Base-by-base conservation (phyloP, 2,113 vertebrate species). In the Otis tarda region DNA sequence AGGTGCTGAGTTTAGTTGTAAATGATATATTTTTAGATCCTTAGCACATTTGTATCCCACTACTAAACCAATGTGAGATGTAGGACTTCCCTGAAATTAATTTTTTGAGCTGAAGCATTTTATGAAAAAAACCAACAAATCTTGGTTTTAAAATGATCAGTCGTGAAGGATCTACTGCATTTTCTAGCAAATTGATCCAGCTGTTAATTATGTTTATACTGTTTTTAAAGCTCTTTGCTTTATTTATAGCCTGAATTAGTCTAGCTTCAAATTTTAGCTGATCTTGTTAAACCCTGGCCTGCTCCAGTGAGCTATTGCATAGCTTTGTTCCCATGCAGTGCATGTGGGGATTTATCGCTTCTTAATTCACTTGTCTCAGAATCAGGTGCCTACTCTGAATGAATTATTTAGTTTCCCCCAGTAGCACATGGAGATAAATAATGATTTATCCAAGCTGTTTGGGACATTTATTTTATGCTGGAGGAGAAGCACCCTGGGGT, bases 311-410 rank as follows among this genome's bases (percentile, higher is more conserved):
- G n/a, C 45, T 91, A 61, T 63, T 67, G 22, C 37, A 28, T 18
- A 78, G 41, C 43, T 84, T 87, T 81, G 47, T 15, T 93, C 41
- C 28, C 10, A 71, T 50, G 74, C 19, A 63, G 45, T 39, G 47
- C n/a, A 63, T 67, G 35, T 41, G 25, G 45, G 43, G 41, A 96
- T 89, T 91, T 81, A 63, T 89, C 60, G 91, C 60, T 83, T 83
- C 77, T 88, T 88, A 83, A 96, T 89, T 90, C n/a, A 65, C 71
- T 89, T 91, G 73, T 75, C 81, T 93, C 77, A 67, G 81, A 89
- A 94, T 78, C 80, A 94, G 84, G n/a, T 94, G 52, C 47, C 77
- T 70, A 65, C 68, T 67, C 89, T 81, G 64, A 93, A 84, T 7
- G 13, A 93, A 93, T 91, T 30, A 87, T 87, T 75, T 68, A 41